These are phyloP conservation scores for Pristionchus mayeri DNA, from an alignment of 2,888 invertebrate genomes.

Conservation along the genomic window DNA sequence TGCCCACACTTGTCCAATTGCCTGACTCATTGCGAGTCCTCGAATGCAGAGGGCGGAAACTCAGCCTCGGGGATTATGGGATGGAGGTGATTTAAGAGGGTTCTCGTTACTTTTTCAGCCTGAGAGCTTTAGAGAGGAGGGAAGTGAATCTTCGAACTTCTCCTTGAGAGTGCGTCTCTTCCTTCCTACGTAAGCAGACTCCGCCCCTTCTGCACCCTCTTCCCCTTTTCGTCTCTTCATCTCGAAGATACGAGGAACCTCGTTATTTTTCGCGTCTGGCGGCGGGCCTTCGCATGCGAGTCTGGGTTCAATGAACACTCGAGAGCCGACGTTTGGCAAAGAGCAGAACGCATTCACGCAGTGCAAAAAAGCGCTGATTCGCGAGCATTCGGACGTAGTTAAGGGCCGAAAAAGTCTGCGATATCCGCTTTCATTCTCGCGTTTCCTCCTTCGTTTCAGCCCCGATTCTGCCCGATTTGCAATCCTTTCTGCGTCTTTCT, in stretches of 20 bases:
- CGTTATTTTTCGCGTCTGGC: constrained; percentile 33
- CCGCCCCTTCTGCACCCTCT: constrained; percentile 18
- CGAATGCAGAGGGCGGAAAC: not conserved
- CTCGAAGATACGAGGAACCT: not conserved
- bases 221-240: not conserved
- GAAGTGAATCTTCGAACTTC: constrained; percentile 36
- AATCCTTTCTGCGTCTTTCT: too few relatives aligned
- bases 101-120: not conserved
- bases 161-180: not conserved
- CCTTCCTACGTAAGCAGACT: constrained; percentile 16
- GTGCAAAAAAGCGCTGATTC: too few relatives aligned
- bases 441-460: too few relatives aligned
- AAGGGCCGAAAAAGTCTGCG: too few relatives aligned
- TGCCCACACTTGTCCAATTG: not conserved
- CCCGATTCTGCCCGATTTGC: too few relatives aligned
- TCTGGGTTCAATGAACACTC: too few relatives aligned
- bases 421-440: too few relatives aligned
- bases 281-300: not conserved
- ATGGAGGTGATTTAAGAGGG: not conserved
- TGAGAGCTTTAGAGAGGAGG: not conserved
- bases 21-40: not conserved
- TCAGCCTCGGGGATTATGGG: not conserved
- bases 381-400: too few relatives aligned
- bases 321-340: too few relatives aligned
- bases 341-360: too few relatives aligned